Base-by-base conservation (phyloP, 2,888 invertebrate genomes). In the Leptopilina syphax region DNA sequence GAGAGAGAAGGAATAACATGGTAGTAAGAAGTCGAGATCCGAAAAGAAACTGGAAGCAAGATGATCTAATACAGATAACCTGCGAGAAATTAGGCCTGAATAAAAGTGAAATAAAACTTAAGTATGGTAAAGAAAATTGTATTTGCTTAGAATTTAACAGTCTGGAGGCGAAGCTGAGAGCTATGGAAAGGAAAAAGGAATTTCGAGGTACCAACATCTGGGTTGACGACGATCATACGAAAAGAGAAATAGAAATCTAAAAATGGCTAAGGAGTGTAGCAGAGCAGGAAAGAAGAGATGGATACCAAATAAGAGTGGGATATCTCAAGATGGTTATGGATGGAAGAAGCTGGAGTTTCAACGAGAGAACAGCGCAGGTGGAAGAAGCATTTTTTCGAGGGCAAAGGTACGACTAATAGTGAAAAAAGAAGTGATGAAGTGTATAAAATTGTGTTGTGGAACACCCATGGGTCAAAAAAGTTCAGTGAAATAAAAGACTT, bases 401-500 rank as follows among this genome's bases (percentile, higher is more conserved):
- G 5, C 18, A 60, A 60, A 8, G 4, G 6, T 60, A 60, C 60
- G n/a, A 13, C n/a, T 6, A 60, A n/a, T 18, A 8, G 18, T 6
- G 18, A 60, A 60, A 60, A 18, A 60, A 60, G 18, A 18, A n/a
- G 18, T n/a, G 18, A 8, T n/a, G 18, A 60, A 0, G n/a, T 13
- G 18, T 60, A 0, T 6, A 60, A n/a, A 18, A 18, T 60, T 4
- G 60, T 60, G 60, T 18, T 18, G 18, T 60, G 60, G 60, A 60
- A 60, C 18, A 60, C 60, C 0, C n/a, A 60, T 60, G 60, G 60
- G 3, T 60, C 60, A 0, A 18, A 8, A 18, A 60, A 8, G n/a
- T 60, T 60, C 18, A 60, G 60, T 60, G 18, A 60, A n/a, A 60
- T 60, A 18, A 60, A 60, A 60, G 60, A 60, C n/a, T 60, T 60